These are phyloP conservation scores for Patella vulgata DNA, from an alignment of 1,140 invertebrate genomes.

Conservation along the genomic window DNA sequence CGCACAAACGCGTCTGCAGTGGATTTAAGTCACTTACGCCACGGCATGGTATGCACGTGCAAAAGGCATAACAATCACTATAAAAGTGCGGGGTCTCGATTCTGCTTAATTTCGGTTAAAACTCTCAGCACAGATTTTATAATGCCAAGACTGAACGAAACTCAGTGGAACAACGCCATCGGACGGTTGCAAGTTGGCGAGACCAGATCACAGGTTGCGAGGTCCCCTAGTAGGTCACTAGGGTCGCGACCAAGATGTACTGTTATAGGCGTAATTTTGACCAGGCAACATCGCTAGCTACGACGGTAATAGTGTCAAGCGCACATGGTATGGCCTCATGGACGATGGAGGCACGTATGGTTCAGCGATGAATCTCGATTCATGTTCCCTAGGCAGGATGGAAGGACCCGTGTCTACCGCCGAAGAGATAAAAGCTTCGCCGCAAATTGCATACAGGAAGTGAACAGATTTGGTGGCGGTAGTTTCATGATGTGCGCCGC, in stretches of 20 bases:
- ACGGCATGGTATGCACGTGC: no score
- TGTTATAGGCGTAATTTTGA: conserved; percentile 10
- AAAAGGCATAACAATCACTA: no score
- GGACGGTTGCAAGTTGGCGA: conserved; percentile 17
- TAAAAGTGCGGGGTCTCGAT: no score
- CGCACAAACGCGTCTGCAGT: no score
- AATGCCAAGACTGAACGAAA: no score
- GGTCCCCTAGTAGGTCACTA: conserved; percentile 6
- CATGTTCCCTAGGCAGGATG: conserved; percentile 17
- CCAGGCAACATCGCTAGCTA: conserved; percentile 5
- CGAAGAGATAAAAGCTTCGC: conserved; percentile 22
- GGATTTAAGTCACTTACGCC: no score
- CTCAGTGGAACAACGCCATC: conserved; percentile 14
- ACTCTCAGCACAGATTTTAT: no score
- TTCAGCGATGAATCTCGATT: conserved; percentile 24
- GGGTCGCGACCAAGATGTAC: conserved; percentile 4
- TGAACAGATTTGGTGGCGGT: conserved; percentile 15
- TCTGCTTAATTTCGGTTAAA: no score
- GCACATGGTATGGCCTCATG: conserved; percentile 9
- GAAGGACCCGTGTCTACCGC: conserved; percentile 20
- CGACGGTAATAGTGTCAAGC: conserved; percentile 10
- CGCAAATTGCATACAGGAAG: conserved; percentile 15
- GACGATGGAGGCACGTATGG: conserved; percentile 14
- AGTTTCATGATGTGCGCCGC: conserved; percentile 31
- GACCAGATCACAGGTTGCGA: conserved; percentile 8